Base-by-base conservation (phyloP, 1,140 invertebrate species). In the Cryptotermes secundus region DNA sequence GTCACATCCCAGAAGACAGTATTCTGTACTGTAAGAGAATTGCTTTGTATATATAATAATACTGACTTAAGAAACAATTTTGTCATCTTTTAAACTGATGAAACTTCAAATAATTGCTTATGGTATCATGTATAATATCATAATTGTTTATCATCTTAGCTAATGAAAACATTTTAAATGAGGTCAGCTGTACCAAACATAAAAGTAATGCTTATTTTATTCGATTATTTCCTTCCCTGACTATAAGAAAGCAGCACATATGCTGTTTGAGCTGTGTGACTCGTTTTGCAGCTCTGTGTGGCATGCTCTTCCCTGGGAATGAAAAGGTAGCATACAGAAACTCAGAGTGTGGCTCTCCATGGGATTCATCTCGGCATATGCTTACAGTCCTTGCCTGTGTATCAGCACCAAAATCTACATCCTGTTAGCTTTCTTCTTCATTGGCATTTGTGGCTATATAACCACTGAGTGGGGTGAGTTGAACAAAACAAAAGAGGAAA, bases 321-420 rank as follows among this genome's bases (percentile, higher is more conserved):
- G 94, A 97, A 88, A 97, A 98, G 88, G 95, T 97, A 7, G 96
- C 97, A 0, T 98, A 97, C 88, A 96, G 97, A 84, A 98, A 97
- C 89, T 98, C 89, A 93, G 97, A 26, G 90, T 98, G 59, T 97
- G 97, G 95, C 97, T 98, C 89, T 95, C 96, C 19, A 93, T 96
- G 12, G 97, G 97, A 80, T 96, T 97, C 80, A 95, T 97, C 16
- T 92, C 97, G 82, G 94, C 96, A 16, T 98, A 97, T 86, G 92
- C 93, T 10, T 93, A 94, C 31, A 96, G 93, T 65, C 94, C 95
- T 7, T 95, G 94, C 87, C 89, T 97, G 24, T 96, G 95, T 88
- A 95, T 96, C 0, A 91, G 93, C 85, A 91, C 90, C 65, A 97
- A 97, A 87, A 88, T 98, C 1, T 94, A 94, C 86, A 90, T 96